phyloP scores from a whole-genome alignment of 2,888 invertebrate species.

The Maniola hyperantus region DNA sequence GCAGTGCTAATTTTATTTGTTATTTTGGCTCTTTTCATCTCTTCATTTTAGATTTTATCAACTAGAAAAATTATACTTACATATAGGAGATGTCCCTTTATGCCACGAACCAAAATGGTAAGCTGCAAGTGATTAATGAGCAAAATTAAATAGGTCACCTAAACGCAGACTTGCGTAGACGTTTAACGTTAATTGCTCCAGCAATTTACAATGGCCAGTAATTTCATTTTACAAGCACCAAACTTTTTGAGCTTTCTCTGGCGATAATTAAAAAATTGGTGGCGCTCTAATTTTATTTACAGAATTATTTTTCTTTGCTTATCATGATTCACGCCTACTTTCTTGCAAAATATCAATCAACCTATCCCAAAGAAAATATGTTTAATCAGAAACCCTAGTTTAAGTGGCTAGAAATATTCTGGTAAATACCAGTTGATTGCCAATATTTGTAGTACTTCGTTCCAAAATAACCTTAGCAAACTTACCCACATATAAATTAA shows the following conservation, averaged over 20 bases:
- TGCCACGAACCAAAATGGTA: not conserved
- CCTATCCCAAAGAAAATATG: too few species aligned
- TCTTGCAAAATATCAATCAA: too few species aligned
- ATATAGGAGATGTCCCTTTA: too few species aligned
- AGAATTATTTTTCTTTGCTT: too few species aligned
- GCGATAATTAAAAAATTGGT: not conserved
- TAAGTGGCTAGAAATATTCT: too few species aligned
- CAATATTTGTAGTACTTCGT: not conserved
- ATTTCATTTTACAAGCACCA: not conserved
- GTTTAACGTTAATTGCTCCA: not conserved
- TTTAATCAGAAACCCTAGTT: too few species aligned
- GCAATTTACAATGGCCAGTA: not conserved
- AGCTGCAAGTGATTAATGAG: slow-evolving; percentile 8
- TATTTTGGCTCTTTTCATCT: too few species aligned
- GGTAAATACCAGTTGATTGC: too few species aligned
- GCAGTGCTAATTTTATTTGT: too few species aligned
- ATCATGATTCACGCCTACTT: too few species aligned
- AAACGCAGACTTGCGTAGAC: not conserved
- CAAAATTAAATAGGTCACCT: not conserved
- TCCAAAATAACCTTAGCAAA: not conserved
- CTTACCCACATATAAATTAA: not conserved
- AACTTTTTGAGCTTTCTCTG: not conserved
- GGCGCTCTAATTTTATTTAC: not conserved
- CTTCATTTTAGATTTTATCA: too few species aligned
- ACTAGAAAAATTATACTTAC: too few species aligned